Evolutionary conservation across 2,888 invertebrate genomes (phyloP), one percentile per base, ranked within the genome.

Genomic region (Tetragonula carbonaria): DNA sequence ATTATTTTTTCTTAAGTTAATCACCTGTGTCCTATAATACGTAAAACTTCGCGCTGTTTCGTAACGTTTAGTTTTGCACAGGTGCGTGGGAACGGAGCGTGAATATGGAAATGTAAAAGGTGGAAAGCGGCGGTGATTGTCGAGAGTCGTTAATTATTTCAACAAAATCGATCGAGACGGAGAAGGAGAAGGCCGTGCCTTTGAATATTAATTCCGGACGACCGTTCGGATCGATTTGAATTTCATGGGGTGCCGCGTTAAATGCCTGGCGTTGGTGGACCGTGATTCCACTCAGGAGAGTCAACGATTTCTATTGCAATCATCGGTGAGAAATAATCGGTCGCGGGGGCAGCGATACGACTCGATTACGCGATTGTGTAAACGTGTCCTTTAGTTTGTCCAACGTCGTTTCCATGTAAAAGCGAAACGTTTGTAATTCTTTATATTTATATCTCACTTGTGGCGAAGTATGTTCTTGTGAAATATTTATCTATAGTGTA

Each of bases 141-240:
- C 16, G 21, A 14, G 45, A 3, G 16, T 38, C 13, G 51, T 45
- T 67, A 66, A 73, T 66, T 78, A 59, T 73, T 59, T 57, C 18
- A 28, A 11, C 53, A 45, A 21, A 28, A 59, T 53, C 59, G 51
- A 74, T 68, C 23, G 62, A n/a, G 23, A 23, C 13, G 63, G 28
- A 28, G 23, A 21, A 8, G 8, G 28, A 38, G 16, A 21, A 18
- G 53, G n/a, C 62, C 74, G 21, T 67, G 59, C 67, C n/a, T 74
- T 62, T 74, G 78, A 74, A 79, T 79, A 74, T 79, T 79, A 79
- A 74, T 79, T 68, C 28, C 28, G 16, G 53, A 67, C 66, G 50
- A 57, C 18, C 66, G 23, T n/a, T 67, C 38, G 59, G 74, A 79
- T 74, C 74, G 50, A 67, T 74, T 79, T 68, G 78, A 79, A 79